Conservation (phyloP, 2,888 invertebrate genomes). For the Atethmia centrago region DNA sequence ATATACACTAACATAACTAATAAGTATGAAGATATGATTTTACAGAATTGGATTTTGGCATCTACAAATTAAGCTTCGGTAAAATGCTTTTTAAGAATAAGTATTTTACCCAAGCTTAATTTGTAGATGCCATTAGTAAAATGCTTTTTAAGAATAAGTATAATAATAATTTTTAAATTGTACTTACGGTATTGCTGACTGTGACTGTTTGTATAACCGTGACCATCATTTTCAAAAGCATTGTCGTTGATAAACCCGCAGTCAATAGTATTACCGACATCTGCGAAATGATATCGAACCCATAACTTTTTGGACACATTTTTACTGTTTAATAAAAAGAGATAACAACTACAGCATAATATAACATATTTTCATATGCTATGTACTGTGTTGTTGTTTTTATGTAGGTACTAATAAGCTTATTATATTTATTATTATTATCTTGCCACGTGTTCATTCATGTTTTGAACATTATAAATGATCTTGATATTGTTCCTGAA, state of each 20-base stretch:
- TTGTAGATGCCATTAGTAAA: too few relatives aligned
- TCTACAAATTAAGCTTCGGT: background rate
- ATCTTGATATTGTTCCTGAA: background rate
- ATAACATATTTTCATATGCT: too few relatives aligned
- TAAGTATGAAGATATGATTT: background rate
- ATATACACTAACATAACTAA: too few relatives aligned
- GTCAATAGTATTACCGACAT: conserved; percentile 76
- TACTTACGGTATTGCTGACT: conserved; percentile 66
- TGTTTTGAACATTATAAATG: background rate
- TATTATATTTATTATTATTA: too few relatives aligned
- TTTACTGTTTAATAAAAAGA: background rate
- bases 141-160: background rate
- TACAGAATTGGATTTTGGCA: background rate
- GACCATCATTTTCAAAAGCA: conserved; percentile 77
- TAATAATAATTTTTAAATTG: background rate
- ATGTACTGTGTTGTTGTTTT: too few relatives aligned
- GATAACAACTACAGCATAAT: too few relatives aligned
- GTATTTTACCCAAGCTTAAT: too few relatives aligned
- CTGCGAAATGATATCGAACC: conserved; percentile 68
- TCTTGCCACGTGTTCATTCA: too few relatives aligned
- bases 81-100: background rate
- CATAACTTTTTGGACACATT: background rate
- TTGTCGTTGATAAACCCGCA: conserved; percentile 79
- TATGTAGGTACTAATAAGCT: too few relatives aligned
- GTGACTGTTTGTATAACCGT: conserved; percentile 70